These are phyloP conservation scores for Agonopterix arenella DNA, from an alignment of 2,888 invertebrate species.

Conservation along the genomic window DNA sequence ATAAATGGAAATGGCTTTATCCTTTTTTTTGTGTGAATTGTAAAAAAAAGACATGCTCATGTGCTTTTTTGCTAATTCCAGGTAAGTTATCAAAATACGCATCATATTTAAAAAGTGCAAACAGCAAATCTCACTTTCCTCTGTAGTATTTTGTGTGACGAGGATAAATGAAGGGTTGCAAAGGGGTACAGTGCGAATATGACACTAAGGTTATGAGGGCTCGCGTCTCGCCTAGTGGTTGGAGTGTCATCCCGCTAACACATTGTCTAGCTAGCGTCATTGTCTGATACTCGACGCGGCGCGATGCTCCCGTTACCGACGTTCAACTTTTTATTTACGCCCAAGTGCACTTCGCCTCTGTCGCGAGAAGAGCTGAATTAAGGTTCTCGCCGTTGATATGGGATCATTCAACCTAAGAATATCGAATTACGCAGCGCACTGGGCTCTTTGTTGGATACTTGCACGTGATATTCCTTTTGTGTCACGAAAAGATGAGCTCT, in stretches of 20 bases:
- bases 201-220: conserved; percentile 38
- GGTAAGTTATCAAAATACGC: background rate
- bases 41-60: background rate
- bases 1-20: no score
- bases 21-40: no score
- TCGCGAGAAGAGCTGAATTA: conserved; percentile 70
- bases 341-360: conserved; percentile 70
- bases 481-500: conserved; percentile 18
- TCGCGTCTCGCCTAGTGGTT: conserved; percentile 45
- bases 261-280: conserved; percentile 70
- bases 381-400: conserved; percentile 71
- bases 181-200: conserved; percentile 22
- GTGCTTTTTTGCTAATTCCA: background rate
- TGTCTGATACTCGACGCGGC: conserved; percentile 36
- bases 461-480: conserved; percentile 70
- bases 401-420: conserved; percentile 73
- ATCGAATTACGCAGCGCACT: conserved; percentile 70
- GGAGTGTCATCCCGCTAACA: conserved; percentile 65
- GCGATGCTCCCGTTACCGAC: conserved; percentile 57
- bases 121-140: no score
- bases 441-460: conserved; percentile 68
- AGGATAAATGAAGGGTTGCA: background rate
- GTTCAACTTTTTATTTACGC: conserved; percentile 75
- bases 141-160: no score
- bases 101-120: no score